Evolutionary conservation across 2,113 vertebrate species (phyloP), one percentile per base, ranked within the genome.

Genomic region (Aplodontia rufa): DNA sequence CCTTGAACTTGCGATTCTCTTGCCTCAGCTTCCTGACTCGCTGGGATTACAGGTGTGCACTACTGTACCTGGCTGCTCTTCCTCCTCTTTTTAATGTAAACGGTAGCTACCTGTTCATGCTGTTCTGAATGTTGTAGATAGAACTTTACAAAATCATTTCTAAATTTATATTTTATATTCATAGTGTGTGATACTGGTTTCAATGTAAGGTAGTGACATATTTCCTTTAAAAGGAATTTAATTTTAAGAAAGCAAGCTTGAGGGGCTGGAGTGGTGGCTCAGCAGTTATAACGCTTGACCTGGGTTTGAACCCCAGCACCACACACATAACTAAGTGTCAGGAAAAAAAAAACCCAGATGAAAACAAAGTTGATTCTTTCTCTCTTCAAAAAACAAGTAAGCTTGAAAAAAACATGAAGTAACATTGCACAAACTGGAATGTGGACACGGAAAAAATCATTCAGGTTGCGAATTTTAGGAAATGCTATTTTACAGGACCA

Each of bases 381-480:
- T n/a, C n/a, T n/a, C n/a, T n/a, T n/a, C n/a, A n/a, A n/a, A n/a
- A n/a, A n/a, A n/a, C n/a, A n/a, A n/a, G n/a, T n/a, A n/a, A n/a
- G n/a, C n/a, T n/a, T n/a, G n/a, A n/a, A n/a, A 72, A 93, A 96
- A 94, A 42, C 40, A 71, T 24, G 22, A 53, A n/a, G 26, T n/a
- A 78, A 91, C 24, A 58, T 37, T 45, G 76, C 3, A 28, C 13
- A 89, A 89, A 47, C 13, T 55, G 30, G 14, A 80, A 66, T 81
- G 22, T 30, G 26, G 8, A 30, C 47, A 68, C 28, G 16, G 68
- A 62, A 60, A 84, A 79, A 71, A 68, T 60, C 71, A 81, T 32
- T 8, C 45, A 0, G 12, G 24, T 47, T 24, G 62, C 26, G 24
- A 24, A 32, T 16, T 86, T 78, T 78, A 87, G 87, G 40, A 82